Percentiles rank a stretch among this genome's conserved stretches.
Conservation (phyloP, 2,888 invertebrate species). For the Alsophila aescularia region DNA sequence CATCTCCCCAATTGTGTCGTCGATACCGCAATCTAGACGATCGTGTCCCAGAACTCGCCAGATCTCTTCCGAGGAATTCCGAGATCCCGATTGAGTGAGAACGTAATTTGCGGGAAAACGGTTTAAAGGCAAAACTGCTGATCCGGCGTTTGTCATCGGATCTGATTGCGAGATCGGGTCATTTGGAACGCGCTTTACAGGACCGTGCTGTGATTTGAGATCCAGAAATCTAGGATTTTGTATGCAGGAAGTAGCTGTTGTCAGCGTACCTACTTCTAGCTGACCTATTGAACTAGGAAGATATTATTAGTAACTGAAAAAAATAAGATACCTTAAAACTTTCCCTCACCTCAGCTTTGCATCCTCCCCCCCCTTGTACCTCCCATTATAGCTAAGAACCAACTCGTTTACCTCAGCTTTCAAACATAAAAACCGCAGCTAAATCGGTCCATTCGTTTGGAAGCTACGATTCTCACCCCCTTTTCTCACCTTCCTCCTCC, state of each 20-base stretch:
- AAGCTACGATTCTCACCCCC: no score
- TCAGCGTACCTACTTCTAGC: background rate
- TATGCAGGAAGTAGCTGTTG: background rate
- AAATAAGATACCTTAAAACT: no score
- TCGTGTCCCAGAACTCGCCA: slow-evolving; percentile 7
- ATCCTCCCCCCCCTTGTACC: no score
- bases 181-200: slow-evolving; percentile 5
- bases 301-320: no score
- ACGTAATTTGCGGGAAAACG: slow-evolving; percentile 24
- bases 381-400: no score
- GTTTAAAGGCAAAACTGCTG: slow-evolving; percentile 24
- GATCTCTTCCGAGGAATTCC: slow-evolving; percentile 1
- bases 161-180: slow-evolving; percentile 21
- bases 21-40: slow-evolving; percentile 16
- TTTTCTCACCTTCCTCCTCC: no score
- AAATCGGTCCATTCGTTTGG: no score
- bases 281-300: no score
- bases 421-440: no score
- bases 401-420: no score
- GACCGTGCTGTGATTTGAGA: slow-evolving; percentile 9
- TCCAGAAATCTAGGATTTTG: background rate
- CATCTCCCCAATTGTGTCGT: slow-evolving; percentile 7
- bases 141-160: slow-evolving; percentile 14
- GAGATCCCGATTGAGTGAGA: slow-evolving; percentile 20
- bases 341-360: no score